These are phyloP conservation scores for Diacarnus erythraeanus DNA, from an alignment of 37 sponge, comb jelly and placozoan species.

Conservation along the genomic window DNA sequence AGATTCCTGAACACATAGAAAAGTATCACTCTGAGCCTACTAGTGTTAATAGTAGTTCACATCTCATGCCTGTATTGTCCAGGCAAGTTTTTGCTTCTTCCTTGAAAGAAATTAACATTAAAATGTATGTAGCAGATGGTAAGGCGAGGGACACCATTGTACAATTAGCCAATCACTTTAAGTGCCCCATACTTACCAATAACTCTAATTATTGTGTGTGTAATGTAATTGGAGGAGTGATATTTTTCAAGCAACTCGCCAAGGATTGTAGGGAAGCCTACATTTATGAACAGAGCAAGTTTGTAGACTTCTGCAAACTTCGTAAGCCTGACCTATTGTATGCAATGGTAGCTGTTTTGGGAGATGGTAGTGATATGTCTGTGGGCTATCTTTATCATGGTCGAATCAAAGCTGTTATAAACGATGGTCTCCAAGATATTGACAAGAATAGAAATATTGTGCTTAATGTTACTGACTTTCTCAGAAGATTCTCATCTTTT, in stretches of 20 bases:
- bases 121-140: background rate
- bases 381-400: background rate
- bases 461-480: background rate
- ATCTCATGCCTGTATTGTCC: constrained; percentile 14
- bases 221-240: background rate
- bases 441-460: too few relatives aligned
- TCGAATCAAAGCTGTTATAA: background rate
- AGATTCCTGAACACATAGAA: background rate
- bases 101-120: background rate
- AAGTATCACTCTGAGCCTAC: background rate
- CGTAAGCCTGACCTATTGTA: background rate
- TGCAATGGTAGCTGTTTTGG: constrained; percentile 2
- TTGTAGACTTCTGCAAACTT: background rate
- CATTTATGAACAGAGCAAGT: background rate
- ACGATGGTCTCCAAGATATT: background rate
- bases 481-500: background rate
- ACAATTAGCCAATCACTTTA: constrained; percentile 4
- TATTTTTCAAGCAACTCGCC: background rate
- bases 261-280: background rate
- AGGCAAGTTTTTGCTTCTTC: background rate
- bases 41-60: background rate
- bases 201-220: constrained; percentile 11
- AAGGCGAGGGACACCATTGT: background rate
- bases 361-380: background rate
- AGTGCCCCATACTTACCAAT: constrained; percentile 9